Evolutionary conservation across 2,888 invertebrate genomes (phyloP).

Genomic region (Napeogenes inachia): DNA sequence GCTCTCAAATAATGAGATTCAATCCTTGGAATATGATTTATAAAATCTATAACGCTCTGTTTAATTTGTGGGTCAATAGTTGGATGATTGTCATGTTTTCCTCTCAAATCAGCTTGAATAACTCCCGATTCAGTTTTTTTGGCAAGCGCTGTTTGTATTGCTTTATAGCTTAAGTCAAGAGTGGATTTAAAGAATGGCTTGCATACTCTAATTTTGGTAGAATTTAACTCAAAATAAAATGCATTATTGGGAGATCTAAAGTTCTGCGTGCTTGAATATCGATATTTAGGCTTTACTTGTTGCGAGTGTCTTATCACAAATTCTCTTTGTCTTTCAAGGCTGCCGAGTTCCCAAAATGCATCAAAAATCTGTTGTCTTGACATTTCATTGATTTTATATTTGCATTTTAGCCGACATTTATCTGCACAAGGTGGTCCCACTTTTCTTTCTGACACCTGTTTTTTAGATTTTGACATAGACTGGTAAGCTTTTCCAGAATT

Average conservation of each 20-base stretch:
- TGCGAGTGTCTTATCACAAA: constrained; percentile 16
- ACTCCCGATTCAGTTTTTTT: constrained; percentile 14
- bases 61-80: constrained; percentile 22
- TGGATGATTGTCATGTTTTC: constrained; percentile 22
- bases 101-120: constrained; percentile 19
- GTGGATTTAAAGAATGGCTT: constrained; percentile 25
- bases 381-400: constrained; percentile 17
- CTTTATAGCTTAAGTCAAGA: constrained; percentile 12
- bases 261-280: constrained; percentile 15
- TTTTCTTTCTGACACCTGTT: constrained; percentile 12
- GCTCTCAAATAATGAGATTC: constrained; percentile 26
- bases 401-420: constrained; percentile 24
- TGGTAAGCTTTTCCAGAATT: constrained; percentile 22
- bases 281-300: constrained; percentile 20
- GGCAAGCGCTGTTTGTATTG: constrained; percentile 13
- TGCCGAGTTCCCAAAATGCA: constrained; percentile 21
- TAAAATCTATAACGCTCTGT: constrained; percentile 25
- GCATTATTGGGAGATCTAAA: constrained; percentile 15
- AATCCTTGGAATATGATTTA: constrained; percentile 21
- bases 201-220: constrained; percentile 12
- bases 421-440: constrained; percentile 20
- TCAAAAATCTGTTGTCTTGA: constrained; percentile 21
- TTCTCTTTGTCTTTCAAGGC: constrained; percentile 22
- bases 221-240: constrained; percentile 17
- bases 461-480: constrained; percentile 17